Conservation (phyloP, 1,140 invertebrate genomes). For the Temnothorax nylanderi region DNA sequence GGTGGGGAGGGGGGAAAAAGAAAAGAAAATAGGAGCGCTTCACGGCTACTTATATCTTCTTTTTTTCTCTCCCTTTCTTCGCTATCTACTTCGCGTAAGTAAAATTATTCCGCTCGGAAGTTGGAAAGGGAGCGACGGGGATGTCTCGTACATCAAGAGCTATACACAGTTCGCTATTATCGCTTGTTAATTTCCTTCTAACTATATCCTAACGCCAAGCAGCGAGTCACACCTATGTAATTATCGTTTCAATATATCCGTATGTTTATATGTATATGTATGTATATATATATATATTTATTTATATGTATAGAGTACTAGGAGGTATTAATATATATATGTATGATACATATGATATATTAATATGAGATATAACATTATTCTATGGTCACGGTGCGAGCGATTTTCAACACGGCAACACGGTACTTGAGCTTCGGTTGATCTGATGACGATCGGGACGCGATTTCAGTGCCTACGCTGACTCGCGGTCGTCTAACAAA, state of each 20-base stretch:
- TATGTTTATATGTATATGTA: constrained; percentile 51
- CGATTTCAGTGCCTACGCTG: constrained; percentile 34
- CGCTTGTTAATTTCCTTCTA: constrained; percentile 75
- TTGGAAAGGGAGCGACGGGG: constrained; percentile 7
- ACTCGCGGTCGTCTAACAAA: constrained; percentile 23
- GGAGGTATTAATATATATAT: constrained; percentile 59
- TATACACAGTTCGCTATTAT: constrained; percentile 75
- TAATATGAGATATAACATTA: constrained; percentile 47
- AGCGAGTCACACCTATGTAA: constrained; percentile 70
- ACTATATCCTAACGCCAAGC: constrained; percentile 75
- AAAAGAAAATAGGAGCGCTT: constrained; percentile 36
- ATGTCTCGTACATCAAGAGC: constrained; percentile 69
- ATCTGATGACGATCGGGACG: constrained; percentile 23
- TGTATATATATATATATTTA: constrained; percentile 41
- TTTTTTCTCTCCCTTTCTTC: not conserved
- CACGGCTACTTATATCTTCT: not conserved
- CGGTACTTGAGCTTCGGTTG: constrained; percentile 41
- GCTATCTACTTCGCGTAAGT: constrained; percentile 57
- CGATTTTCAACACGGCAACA: constrained; percentile 42
- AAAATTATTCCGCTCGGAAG: constrained; percentile 45
- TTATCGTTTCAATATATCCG: constrained; percentile 61
- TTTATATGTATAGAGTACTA: constrained; percentile 63
- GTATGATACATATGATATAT: constrained; percentile 57
- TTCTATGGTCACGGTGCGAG: constrained; percentile 39
- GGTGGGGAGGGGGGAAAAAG: not conserved